Conservation (phyloP, 2,888 invertebrate genomes). For the Rhyacophila evoluta region DNA sequence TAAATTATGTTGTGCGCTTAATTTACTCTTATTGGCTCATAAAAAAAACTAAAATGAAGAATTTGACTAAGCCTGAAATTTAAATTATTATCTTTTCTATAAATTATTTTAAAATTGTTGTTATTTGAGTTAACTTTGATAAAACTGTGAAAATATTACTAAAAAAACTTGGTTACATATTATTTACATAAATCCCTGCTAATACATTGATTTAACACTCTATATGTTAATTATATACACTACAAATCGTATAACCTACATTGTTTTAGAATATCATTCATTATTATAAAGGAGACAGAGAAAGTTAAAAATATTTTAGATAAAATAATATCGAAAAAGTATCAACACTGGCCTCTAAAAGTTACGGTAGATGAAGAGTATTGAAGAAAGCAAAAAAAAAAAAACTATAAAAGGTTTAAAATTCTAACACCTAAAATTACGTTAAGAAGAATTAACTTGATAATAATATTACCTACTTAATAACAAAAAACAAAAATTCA, state of each 20-base stretch:
- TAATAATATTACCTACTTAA: not conserved
- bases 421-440: not conserved
- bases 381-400: not conserved
- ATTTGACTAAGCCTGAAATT: too few species aligned
- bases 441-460: not conserved
- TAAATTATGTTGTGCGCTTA: too few species aligned
- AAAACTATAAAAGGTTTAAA: not conserved
- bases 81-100: too few species aligned
- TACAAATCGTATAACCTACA: not conserved
- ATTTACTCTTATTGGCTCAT: too few species aligned
- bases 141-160: too few species aligned
- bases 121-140: too few species aligned
- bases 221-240: slow-evolving; percentile 5
- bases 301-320: not conserved
- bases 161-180: too few species aligned
- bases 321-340: not conserved
- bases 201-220: too few species aligned
- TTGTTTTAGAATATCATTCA: not conserved
- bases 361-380: not conserved
- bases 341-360: not conserved
- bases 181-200: not conserved
- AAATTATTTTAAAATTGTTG: too few species aligned
- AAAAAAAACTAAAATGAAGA: too few species aligned
- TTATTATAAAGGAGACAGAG: not conserved
- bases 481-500: not conserved